These are phyloP conservation scores for Coptodon rendalli DNA, from an alignment of 2,113 vertebrate species.

Conservation along the genomic window DNA sequence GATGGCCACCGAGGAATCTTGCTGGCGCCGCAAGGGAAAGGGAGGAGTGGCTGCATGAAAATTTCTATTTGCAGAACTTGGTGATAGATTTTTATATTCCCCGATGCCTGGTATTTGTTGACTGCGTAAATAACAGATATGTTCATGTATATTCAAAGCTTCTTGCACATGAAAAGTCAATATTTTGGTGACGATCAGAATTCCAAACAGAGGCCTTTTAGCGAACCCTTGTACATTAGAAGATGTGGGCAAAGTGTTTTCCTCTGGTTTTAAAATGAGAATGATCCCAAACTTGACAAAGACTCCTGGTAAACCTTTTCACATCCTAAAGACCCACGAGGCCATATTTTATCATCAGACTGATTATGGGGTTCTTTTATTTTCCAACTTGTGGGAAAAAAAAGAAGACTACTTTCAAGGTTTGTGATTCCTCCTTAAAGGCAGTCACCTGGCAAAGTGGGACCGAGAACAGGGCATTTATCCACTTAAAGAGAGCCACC, in stretches of 20 bases:
- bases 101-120: neutral
- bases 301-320: constrained; percentile 23
- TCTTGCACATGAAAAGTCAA: neutral
- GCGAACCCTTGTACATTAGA: neutral
- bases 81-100: constrained; percentile 39
- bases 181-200: neutral
- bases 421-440: constrained; percentile 69
- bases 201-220: neutral
- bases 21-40: constrained; percentile 19
- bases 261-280: neutral
- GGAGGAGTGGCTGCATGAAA: constrained; percentile 19
- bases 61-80: constrained; percentile 27
- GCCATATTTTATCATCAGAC: constrained; percentile 39
- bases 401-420: constrained; percentile 52
- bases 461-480: constrained; percentile 67
- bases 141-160: constrained; percentile 4
- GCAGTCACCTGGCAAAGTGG: constrained; percentile 75
- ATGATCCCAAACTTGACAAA: neutral
- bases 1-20: constrained; percentile 61
- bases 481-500: constrained; percentile 65
- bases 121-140: neutral
- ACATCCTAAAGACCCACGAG: constrained; percentile 13
- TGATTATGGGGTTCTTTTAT: constrained; percentile 48
- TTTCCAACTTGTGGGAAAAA: constrained; percentile 37
- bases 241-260: neutral